These are phyloP conservation scores for Myiotriccus ornatus DNA, from an alignment of 2,797 vertebrate genomes.

Conservation along the genomic window DNA sequence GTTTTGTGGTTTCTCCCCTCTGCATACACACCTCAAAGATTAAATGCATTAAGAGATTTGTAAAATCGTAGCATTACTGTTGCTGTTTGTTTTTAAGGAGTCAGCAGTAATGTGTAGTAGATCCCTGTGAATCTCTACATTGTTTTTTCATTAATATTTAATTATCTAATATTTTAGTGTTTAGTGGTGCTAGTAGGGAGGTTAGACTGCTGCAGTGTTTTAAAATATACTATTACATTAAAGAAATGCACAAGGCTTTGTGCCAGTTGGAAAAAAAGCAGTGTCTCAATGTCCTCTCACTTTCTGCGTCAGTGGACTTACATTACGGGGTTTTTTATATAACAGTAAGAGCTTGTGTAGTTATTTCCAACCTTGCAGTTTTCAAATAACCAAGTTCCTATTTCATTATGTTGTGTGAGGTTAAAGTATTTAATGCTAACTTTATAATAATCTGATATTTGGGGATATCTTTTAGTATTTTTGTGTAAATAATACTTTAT, in stretches of 20 bases:
- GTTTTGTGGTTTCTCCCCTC: neutral
- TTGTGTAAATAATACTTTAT: neutral
- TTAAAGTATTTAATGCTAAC: neutral
- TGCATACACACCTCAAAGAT: neutral
- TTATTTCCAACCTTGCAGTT: neutral
- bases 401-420: neutral
- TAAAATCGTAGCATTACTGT: neutral
- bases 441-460: neutral
- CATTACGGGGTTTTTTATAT: neutral
- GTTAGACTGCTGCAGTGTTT: neutral
- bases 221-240: neutral
- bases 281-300: neutral
- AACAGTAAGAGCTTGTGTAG: neutral
- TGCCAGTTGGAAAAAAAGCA: neutral
- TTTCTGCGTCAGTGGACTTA: constrained; percentile 1
- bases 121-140: neutral
- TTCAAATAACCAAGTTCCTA: neutral
- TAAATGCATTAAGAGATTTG: neutral
- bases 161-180: constrained; percentile 55
- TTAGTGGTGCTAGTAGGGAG: neutral
- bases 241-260: neutral
- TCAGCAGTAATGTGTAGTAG: neutral
- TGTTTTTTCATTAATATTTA: constrained; percentile 53
- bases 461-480: neutral
- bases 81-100: constrained; percentile 2